Evolutionary conservation across 2,888 invertebrate genomes (phyloP), one percentile per base, ranked within the genome.

Genomic region (Stenichneumon culpator): DNA sequence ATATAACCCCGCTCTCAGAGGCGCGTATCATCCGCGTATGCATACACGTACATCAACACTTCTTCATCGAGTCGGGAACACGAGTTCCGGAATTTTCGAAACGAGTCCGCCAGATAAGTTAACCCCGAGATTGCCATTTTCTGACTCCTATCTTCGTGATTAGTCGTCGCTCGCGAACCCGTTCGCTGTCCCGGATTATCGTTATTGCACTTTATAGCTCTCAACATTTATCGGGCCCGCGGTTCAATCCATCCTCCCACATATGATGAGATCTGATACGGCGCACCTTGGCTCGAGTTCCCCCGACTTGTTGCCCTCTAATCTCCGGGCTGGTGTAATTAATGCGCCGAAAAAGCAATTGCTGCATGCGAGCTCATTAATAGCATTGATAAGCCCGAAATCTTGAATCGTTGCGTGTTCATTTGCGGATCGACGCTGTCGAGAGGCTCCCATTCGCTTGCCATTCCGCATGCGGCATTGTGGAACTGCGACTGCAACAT

Each of bases 31-130:
- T 63, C n/a, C n/a, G 7, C 16, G 63, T n/a, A n/a, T 28, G 22
- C 57, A 70, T 14, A 22, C 19, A 63, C 68, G 50, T 77, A 77
- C 25, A 63, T 22, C 22, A 25, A 57, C 28, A 14, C 32, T 16
- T 28, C 28, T 28, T 32, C 25, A 63, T 28, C 32, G 60, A 0
- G 32, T 32, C 1, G 28, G 16, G 60, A 19, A 32, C 54, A 63
- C 47, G 63, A 57, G 54, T 65, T 7, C 22, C 50, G 80, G 50
- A 77, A 84, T 68, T 81, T 73, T 25, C 72, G 11, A 81, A 78
- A 78, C 84, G n/a, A 19, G 73, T 81, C 47, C 47, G 60, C 6
- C 65, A 3, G 70, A 73, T 73, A 78, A 73, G 70, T 44, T 39
- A 63, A 67, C 54, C 32, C 44, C 11, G 68, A 65, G 19, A 77